Evolutionary conservation across 2,113 vertebrate genomes (phyloP).

Genomic region (Pelecanus crispus): DNA sequence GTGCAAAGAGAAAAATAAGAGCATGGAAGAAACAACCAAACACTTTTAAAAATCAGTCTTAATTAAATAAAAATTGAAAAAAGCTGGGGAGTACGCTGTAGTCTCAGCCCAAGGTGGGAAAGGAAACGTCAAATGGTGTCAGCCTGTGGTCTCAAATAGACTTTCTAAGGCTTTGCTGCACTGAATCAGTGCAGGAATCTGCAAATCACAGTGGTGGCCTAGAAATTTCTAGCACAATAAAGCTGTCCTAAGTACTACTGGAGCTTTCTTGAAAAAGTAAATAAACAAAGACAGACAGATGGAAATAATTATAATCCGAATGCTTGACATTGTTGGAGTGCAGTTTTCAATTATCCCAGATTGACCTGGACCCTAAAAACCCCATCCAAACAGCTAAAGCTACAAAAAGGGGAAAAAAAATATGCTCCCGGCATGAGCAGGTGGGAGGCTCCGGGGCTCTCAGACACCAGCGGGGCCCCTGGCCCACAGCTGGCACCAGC

Average conservation of each 20-base stretch:
- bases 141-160: not conserved
- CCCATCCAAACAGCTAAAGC: not conserved
- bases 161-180: not conserved
- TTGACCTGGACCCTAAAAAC: not conserved
- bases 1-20: not conserved
- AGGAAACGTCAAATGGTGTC: rapidly evolving
- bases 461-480: rapidly evolving
- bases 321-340: not conserved
- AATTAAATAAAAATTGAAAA: not conserved
- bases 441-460: not conserved
- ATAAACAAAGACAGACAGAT: not conserved
- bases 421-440: not conserved
- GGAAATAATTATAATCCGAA: not conserved
- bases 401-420: not conserved
- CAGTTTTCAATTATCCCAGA: not conserved
- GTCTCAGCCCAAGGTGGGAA: not conserved
- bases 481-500: not conserved
- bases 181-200: not conserved
- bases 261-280: constrained; percentile 23
- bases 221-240: not conserved
- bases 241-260: not conserved
- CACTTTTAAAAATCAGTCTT: rapidly evolving
- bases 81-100: rapidly evolving
- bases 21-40: not conserved
- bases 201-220: not conserved